Conservation (phyloP, 1,140 invertebrate species). For the Archivesica marissinica region DNA sequence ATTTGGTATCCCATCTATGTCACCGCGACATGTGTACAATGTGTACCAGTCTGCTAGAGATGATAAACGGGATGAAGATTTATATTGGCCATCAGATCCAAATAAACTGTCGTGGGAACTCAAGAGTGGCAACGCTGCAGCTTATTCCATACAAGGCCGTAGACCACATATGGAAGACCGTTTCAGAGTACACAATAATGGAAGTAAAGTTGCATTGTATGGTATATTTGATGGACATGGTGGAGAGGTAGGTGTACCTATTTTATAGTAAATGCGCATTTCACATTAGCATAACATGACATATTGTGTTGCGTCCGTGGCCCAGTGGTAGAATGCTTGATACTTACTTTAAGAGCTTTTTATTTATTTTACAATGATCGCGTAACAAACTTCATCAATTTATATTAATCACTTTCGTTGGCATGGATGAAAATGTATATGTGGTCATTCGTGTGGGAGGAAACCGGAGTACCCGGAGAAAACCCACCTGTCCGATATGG, state of each 20-base stretch:
- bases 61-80: background rate
- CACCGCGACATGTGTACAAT: background rate
- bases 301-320: too few relatives aligned
- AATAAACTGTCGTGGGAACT: conserved; percentile 88
- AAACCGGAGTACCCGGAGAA: too few relatives aligned
- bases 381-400: too few relatives aligned
- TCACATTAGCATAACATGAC: conserved; percentile 40
- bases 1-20: conserved; percentile 65
- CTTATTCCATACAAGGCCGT: conserved; percentile 94
- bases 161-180: conserved; percentile 96
- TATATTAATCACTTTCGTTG: too few relatives aligned
- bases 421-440: too few relatives aligned
- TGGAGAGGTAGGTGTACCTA: conserved; percentile 88
- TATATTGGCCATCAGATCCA: conserved; percentile 50
- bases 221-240: conserved; percentile 98
- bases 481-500: too few relatives aligned
- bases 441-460: too few relatives aligned
- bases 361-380: too few relatives aligned
- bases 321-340: too few relatives aligned
- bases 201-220: conserved; percentile 92
- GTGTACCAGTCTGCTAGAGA: background rate
- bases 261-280: conserved; percentile 15
- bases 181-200: conserved; percentile 91
- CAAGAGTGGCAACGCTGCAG: conserved; percentile 89
- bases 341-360: too few relatives aligned